These are phyloP conservation scores for Littorina saxatilis DNA, from an alignment of 1,140 invertebrate species.

Conservation along the genomic window DNA sequence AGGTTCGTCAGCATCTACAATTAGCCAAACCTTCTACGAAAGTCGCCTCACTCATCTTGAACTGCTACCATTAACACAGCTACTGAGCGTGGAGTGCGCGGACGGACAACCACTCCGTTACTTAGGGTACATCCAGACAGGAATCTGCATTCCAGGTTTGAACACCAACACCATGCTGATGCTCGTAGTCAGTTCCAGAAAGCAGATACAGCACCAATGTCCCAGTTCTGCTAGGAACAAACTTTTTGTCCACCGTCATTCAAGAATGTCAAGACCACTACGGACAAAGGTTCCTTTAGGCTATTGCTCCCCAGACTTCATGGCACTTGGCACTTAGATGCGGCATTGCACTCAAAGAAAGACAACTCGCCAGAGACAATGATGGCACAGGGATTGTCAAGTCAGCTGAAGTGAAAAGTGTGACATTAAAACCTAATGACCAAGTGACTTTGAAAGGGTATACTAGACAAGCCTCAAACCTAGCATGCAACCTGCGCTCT, in stretches of 20 bases:
- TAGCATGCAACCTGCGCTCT: slow-evolving; percentile 44
- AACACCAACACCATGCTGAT: not conserved
- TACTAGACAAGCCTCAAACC: not conserved
- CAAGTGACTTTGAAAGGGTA: not conserved
- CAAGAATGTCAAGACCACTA: slow-evolving; percentile 10
- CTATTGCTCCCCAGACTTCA: slow-evolving; percentile 32
- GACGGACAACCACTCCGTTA: slow-evolving; percentile 50
- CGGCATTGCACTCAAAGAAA: not conserved
- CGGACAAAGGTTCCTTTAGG: slow-evolving; percentile 45
- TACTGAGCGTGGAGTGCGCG: slow-evolving; percentile 48
- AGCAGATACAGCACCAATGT: not conserved
- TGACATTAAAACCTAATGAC: not conserved
- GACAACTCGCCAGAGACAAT: not conserved
- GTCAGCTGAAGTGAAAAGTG: slow-evolving; percentile 18
- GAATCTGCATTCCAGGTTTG: not conserved
- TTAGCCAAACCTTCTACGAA: slow-evolving; percentile 37
- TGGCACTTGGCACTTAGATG: slow-evolving; percentile 8
- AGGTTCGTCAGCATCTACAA: slow-evolving; percentile 39
- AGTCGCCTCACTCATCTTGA: slow-evolving; percentile 20
- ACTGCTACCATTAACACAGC: slow-evolving; percentile 17
- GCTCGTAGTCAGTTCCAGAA: slow-evolving; percentile 5
- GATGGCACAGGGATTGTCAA: slow-evolving; percentile 29
- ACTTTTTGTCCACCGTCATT: slow-evolving; percentile 40
- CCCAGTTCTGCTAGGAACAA: slow-evolving; percentile 42
- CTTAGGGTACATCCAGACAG: slow-evolving; percentile 40